Base-by-base conservation (phyloP, 2,113 vertebrate genomes). In the Ochotona princeps region DNA sequence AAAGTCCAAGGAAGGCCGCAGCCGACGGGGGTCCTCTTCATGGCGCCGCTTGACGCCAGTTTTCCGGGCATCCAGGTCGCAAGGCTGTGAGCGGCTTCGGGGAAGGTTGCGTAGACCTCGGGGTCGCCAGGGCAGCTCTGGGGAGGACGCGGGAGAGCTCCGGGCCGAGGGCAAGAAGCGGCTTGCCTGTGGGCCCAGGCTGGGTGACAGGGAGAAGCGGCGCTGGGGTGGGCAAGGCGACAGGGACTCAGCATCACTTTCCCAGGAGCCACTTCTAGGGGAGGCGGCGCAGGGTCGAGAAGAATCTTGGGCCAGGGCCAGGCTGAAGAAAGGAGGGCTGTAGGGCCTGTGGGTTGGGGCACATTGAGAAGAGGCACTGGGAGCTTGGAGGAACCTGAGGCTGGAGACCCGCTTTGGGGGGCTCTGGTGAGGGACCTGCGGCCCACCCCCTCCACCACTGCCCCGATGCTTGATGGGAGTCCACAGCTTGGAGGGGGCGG, bases 81-180 rank as follows among this genome's bases (percentile, higher is more conserved):
- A 99, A 86, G 98, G 98, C 96, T 99, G 99, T 2, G 99, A 99
- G 94, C 98, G 98, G 98, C 98, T 99, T 87, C 98, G 98, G 12
- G 98, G 98, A 90, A 99, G 97, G 69, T 95, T 97, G 8, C 96
- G 91, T 84, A 95, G 96, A 94, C 97, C 96, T 85, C 98, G 94
- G 95, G 98, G 94, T 96, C 95, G 94, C 89, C 97, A 87, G 98
- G 97, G 95, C 98, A 95, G 88, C 91, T 97, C 97, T 57, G 97
- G 98, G 13, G 96, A 98, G 60, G 98, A 98, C 30, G 98, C 98
- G 1, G 98, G 98, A 25, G 98, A 98, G 83, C 98, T 98, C 97
- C 98, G 98, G 79, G 98, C 97, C 67, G 98, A 99, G 28, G 98
- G 98, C 92, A 98, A 97, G 95, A 98, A 98, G 83, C 97, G 97